Percentiles rank a stretch among this genome's conserved stretches.
phyloP scores from a whole-genome alignment of 1,140 invertebrate genomes.

The Pseudomyrmex sp. region DNA sequence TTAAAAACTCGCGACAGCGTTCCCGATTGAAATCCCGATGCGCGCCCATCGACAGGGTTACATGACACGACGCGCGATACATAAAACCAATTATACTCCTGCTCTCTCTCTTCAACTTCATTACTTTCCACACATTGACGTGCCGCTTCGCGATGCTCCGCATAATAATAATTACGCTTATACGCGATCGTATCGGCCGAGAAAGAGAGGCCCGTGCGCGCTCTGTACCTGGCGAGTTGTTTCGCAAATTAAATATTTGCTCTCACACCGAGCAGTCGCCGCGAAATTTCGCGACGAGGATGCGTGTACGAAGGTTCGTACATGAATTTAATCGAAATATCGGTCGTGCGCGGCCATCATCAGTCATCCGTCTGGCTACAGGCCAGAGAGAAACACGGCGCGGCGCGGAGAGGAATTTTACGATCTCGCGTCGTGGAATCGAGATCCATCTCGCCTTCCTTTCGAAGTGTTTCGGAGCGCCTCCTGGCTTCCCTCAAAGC shows the following conservation, averaged over 20 bases:
- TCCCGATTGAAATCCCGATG: slow-evolving; percentile 27
- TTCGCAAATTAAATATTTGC: slow-evolving; percentile 55
- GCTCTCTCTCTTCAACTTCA: not conserved
- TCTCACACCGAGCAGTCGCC: slow-evolving; percentile 9
- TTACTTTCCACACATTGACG: slow-evolving; percentile 18
- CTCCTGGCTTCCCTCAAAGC: slow-evolving; percentile 42
- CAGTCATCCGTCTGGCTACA: slow-evolving; percentile 40
- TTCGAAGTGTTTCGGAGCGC: slow-evolving; percentile 11
- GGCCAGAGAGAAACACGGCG: slow-evolving; percentile 15
- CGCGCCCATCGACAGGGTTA: slow-evolving; percentile 15
- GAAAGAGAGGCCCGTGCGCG: not conserved
- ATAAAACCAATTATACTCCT: slow-evolving; percentile 43
- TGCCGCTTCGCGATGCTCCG: slow-evolving; percentile 9
- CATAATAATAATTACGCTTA: slow-evolving; percentile 49
- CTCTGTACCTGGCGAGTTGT: not conserved
- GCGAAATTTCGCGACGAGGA: slow-evolving; percentile 35
- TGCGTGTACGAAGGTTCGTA: slow-evolving; percentile 1
- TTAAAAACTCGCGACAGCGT: slow-evolving; percentile 24
- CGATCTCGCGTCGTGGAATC: slow-evolving; percentile 21
- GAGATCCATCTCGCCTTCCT: not conserved
- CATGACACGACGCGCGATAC: slow-evolving; percentile 1
- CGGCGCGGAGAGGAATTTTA: slow-evolving; percentile 48
- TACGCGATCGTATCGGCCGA: slow-evolving; percentile 35
- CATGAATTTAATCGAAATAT: slow-evolving; percentile 61
- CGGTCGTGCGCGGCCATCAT: slow-evolving; percentile 49